A percentile compares a stretch with the other conserved stretches of the same genome.
These are phyloP conservation scores for Sepioteuthis lessoniana DNA, from an alignment of 2,888 invertebrate genomes.

Conservation along the genomic window DNA sequence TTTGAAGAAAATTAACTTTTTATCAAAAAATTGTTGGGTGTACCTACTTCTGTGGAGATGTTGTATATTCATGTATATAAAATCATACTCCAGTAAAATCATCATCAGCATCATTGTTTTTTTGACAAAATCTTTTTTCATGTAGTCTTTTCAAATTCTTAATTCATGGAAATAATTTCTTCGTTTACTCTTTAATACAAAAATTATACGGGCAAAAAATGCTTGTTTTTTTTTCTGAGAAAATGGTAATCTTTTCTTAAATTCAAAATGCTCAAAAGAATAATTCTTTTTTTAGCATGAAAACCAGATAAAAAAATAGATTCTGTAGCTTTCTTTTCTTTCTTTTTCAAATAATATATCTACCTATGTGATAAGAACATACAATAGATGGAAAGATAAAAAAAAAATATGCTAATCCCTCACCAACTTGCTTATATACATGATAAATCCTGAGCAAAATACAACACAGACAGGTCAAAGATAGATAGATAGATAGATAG, in stretches of 20 bases:
- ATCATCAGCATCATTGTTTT: not conserved
- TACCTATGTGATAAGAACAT: not conserved
- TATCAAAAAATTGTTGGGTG: too few relatives aligned
- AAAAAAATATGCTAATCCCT: not conserved
- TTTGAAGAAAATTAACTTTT: too few relatives aligned
- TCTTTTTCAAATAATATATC: not conserved
- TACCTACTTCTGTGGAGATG: too few relatives aligned
- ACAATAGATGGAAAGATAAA: not conserved
- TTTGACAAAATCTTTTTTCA: not conserved
- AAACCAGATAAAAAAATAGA: not conserved
- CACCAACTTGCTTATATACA: not conserved
- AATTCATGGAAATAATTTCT: conserved; percentile 20
- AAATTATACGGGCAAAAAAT: not conserved
- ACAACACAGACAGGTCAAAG: not conserved
- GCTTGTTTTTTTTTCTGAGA: not conserved
- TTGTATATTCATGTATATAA: too few relatives aligned
- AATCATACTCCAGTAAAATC: not conserved
- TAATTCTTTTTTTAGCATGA: not conserved
- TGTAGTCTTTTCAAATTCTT: not conserved
- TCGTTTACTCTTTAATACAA: not conserved
- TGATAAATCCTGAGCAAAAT: not conserved
- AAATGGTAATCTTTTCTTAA: conserved; percentile 8
- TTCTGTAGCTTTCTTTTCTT: not conserved
- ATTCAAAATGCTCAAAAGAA: not conserved
- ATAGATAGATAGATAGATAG: not conserved